phyloP scores from a whole-genome alignment of 2,888 invertebrate genomes.

The Bursaphelenchus okinawaensis region DNA sequence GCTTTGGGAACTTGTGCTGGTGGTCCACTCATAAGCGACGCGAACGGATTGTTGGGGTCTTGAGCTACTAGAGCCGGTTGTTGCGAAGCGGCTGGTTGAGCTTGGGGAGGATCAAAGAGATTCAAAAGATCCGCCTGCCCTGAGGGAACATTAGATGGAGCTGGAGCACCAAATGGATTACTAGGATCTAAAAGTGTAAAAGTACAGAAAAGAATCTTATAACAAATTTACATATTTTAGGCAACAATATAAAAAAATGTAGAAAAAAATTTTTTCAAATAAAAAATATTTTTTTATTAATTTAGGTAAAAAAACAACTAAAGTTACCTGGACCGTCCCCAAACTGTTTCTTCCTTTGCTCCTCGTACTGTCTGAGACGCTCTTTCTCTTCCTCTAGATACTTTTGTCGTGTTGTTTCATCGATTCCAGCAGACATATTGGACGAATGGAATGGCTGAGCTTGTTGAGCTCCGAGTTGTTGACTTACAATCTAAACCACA shows the following conservation, averaged over 20 bases:
- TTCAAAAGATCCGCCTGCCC: conserved; percentile 29
- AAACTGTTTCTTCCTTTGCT: conserved; percentile 37
- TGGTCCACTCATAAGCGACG: conserved; percentile 20
- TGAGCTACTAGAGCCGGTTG: conserved; percentile 12
- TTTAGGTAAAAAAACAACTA: too few relatives aligned
- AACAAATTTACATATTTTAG: not conserved
- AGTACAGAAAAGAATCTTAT: not conserved
- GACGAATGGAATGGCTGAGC: conserved; percentile 21
- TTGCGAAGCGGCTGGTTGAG: conserved; percentile 20
- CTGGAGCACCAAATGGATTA: conserved; percentile 32
- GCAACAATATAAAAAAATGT: too few relatives aligned
- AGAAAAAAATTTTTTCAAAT: too few relatives aligned
- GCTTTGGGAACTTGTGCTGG: conserved; percentile 2
- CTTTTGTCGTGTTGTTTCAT: conserved; percentile 77
- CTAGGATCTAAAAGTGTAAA: conserved; percentile 26
- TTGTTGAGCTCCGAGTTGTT: conserved; percentile 23
- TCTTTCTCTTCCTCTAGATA: conserved; percentile 92
- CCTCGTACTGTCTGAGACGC: conserved; percentile 66
- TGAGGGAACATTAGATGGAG: conserved; percentile 5
- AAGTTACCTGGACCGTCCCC: conserved; percentile 9
- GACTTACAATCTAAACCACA: conserved; percentile 27
- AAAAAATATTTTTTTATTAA: too few relatives aligned
- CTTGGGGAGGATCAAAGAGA: conserved; percentile 31
- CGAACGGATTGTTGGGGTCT: conserved; percentile 46
- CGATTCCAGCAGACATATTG: conserved; percentile 62